These are phyloP conservation scores for Calosoma granatense DNA, from an alignment of 1,140 invertebrate species.

Conservation along the genomic window DNA sequence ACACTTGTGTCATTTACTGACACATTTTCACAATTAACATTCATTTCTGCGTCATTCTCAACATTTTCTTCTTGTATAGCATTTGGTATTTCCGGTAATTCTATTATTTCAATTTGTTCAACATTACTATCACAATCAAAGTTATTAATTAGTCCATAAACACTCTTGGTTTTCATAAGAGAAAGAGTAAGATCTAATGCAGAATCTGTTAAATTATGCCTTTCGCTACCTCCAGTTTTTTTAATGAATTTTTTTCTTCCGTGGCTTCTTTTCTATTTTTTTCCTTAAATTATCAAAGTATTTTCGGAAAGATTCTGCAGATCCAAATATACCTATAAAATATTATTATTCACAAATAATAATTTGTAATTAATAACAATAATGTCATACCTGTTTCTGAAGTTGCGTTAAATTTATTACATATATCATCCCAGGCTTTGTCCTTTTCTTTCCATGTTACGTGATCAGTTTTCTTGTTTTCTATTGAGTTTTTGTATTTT, in stretches of 20 bases:
- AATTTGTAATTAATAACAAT: neutral
- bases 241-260: neutral
- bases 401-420: too few relatives aligned
- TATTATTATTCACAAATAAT: neutral
- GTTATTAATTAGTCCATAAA: neutral
- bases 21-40: neutral
- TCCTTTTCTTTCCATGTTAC: constrained; percentile 14
- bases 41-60: neutral
- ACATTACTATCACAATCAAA: neutral
- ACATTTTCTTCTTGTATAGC: neutral
- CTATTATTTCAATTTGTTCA: too few relatives aligned
- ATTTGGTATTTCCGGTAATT: neutral
- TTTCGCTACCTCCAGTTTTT: neutral
- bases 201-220: neutral
- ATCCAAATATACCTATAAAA: neutral
- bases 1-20: neutral
- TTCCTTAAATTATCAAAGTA: neutral
- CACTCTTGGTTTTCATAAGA: neutral
- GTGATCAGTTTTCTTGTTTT: constrained; percentile 17
- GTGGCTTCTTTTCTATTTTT: too few relatives aligned
- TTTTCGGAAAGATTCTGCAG: neutral
- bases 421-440: too few relatives aligned
- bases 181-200: neutral
- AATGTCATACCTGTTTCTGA: too few relatives aligned
- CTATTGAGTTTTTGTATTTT: constrained; percentile 15